These are phyloP conservation scores for Heterocephalus glaber DNA, from an alignment of 2,113 vertebrate genomes.

Conservation along the genomic window DNA sequence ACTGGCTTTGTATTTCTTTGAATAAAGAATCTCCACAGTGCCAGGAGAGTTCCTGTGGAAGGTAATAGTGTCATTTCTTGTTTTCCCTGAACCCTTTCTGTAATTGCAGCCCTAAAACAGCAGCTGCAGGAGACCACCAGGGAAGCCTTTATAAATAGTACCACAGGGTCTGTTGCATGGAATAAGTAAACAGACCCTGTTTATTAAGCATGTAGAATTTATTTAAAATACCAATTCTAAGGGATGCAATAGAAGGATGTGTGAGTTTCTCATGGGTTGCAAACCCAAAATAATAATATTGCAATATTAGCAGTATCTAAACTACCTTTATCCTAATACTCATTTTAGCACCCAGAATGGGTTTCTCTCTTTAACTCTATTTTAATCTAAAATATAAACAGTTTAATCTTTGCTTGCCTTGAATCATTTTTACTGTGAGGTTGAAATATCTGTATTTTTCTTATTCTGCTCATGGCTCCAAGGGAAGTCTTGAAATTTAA, in stretches of 20 bases:
- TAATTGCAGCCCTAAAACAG: conserved; percentile 64
- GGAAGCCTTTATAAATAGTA: conserved; percentile 58
- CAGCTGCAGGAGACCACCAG: conserved; percentile 28
- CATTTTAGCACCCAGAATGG: conserved; percentile 39
- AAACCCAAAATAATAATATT: conserved; percentile 9
- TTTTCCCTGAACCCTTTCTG: conserved; percentile 51
- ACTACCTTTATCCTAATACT: conserved; percentile 43
- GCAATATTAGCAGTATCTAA: conserved; percentile 15
- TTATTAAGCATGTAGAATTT: conserved; percentile 73
- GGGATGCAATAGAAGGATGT: conserved; percentile 23
- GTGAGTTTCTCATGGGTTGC: conserved; percentile 48
- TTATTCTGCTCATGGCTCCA: conserved; percentile 78
- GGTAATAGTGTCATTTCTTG: conserved; percentile 64
- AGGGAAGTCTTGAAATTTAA: conserved; percentile 82
- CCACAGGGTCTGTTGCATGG: conserved; percentile 41
- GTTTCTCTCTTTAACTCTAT: neutral
- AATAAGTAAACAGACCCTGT: conserved; percentile 61
- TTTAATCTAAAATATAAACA: conserved; percentile 78
- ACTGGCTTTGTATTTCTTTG: conserved; percentile 47
- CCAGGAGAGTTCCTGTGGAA: conserved; percentile 53
- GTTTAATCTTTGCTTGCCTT: conserved; percentile 74
- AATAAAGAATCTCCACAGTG: conserved; percentile 37
- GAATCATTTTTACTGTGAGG: conserved; percentile 68
- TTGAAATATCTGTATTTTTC: conserved; percentile 78
- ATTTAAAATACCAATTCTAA: conserved; percentile 73